Base-by-base conservation (phyloP, 1,140 invertebrate species). In the Leptopilina boulardi region DNA sequence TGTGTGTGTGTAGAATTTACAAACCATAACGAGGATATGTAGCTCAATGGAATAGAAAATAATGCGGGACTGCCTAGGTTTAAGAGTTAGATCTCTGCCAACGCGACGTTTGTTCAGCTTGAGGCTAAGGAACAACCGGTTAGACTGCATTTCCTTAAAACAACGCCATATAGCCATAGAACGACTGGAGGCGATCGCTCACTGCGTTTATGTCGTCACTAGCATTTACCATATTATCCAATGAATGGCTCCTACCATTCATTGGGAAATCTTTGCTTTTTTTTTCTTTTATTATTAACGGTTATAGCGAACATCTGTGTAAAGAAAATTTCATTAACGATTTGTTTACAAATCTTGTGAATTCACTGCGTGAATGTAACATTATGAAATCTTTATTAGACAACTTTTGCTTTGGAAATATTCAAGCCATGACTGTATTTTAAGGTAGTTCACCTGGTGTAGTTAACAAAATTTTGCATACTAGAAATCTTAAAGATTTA, bases 61-160 rank as follows among this genome's bases (percentile, higher is more conserved):
- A 4, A 19, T 11, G 2, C 34, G 21, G 59, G n/a, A n/a, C 21
- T 11, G 15, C 73, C 77, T 82, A 82, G 76, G 76, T 75, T 38
- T 19, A 73, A 71, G 77, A n/a, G n/a, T n/a, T 77, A 77, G 76
- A 76, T 80, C 78, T 79, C 78, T 79, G 77, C 76, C 78, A 80
- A 71, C 77, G 54, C 56, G 77, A 71, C 78, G 71, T 74, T 80
- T 66, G 34, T 38, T n/a, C n/a, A 77, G 74, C 80, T 85, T 76
- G 73, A 76, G 80, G 77, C 80, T 77, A 80, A 79, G 73, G 79
- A 82, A 74, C 82, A 87, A 88, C 87, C 87, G 87, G 87, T 88
- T 88, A 84, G 85, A 83, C 85, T 84, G 83, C 84, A 86, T 87
- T 87, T 87, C 82, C 85, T 88, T 82, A 83, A 85, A 84, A 82